phyloP scores from a whole-genome alignment of 2,888 invertebrate species.

The Oscheius sp. region DNA sequence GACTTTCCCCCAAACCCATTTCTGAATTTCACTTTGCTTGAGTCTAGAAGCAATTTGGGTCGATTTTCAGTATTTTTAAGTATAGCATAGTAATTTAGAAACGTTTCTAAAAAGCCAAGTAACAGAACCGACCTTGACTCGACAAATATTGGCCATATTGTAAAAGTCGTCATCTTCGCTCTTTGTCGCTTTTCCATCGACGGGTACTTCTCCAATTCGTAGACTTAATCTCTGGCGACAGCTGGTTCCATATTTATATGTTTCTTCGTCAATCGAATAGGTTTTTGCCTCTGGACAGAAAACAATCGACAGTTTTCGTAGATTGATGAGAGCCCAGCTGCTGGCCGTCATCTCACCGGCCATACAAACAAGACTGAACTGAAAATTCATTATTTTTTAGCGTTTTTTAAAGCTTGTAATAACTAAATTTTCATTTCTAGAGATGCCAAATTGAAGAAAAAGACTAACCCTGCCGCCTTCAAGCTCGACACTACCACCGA shows the following conservation, averaged over 20 bases:
- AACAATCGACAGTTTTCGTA: slow-evolving; percentile 52
- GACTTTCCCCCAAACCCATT: too few species aligned
- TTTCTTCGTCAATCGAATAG: slow-evolving; percentile 26
- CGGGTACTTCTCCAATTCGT: slow-evolving; percentile 43
- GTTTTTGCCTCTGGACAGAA: slow-evolving; percentile 50
- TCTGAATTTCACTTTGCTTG: too few species aligned
- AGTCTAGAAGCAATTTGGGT: not conserved
- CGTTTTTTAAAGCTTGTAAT: too few species aligned
- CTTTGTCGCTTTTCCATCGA: not conserved
- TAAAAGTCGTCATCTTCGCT: slow-evolving; percentile 21
- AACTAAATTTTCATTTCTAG: too few species aligned
- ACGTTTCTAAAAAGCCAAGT: too few species aligned
- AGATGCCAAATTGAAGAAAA: too few species aligned
- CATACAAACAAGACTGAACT: slow-evolving; percentile 63
- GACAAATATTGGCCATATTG: slow-evolving; percentile 51
- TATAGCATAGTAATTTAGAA: too few species aligned
- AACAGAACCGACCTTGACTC: slow-evolving; percentile 51
- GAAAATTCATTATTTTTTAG: too few species aligned
- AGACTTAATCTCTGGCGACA: slow-evolving; percentile 56
- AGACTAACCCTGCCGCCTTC: too few species aligned
- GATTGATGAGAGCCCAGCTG: slow-evolving; percentile 67
- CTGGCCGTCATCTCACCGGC: slow-evolving; percentile 67
- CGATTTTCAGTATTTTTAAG: too few species aligned
- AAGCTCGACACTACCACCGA: slow-evolving; percentile 59
- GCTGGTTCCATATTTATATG: slow-evolving; percentile 33